Conservation (phyloP, 2,113 vertebrate species). For the Ciconia stormi region DNA sequence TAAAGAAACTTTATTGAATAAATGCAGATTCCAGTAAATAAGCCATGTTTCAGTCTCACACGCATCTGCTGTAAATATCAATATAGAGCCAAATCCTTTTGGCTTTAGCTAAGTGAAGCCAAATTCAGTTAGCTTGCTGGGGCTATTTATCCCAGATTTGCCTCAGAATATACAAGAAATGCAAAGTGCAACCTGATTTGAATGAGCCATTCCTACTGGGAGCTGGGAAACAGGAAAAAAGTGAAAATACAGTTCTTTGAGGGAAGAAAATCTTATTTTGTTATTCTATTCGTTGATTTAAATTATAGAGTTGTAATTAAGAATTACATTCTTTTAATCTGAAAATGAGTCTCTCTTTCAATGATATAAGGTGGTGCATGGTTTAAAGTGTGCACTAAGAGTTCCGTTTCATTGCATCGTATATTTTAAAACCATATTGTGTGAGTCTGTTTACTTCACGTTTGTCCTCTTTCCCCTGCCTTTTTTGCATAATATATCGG, state of each 20-base stretch:
- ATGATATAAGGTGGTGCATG: no score
- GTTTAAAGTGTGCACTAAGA: neutral
- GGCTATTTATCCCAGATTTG: neutral
- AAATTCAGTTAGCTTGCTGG: neutral
- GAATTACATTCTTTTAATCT: neutral
- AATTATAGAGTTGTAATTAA: neutral
- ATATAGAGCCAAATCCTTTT: neutral
- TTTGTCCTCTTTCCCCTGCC: neutral
- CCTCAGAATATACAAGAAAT: neutral
- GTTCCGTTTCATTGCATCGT: neutral
- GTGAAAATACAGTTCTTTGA: neutral
- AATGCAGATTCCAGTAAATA: neutral
- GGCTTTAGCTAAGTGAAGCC: neutral
- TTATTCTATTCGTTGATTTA: neutral
- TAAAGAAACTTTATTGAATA: neutral
- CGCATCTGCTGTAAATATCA: neutral
- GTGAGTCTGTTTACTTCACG: neutral
- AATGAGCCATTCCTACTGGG: neutral
- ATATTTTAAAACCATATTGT: neutral
- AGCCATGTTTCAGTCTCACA: neutral
- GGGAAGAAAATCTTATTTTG: neutral
- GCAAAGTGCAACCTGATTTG: neutral
- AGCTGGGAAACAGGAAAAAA: neutral
- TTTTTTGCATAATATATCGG: conserved; percentile 59
- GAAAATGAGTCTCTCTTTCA: neutral